Evolutionary conservation across 2,888 invertebrate species (phyloP).

Genomic region (Xanthorhoe designata): DNA sequence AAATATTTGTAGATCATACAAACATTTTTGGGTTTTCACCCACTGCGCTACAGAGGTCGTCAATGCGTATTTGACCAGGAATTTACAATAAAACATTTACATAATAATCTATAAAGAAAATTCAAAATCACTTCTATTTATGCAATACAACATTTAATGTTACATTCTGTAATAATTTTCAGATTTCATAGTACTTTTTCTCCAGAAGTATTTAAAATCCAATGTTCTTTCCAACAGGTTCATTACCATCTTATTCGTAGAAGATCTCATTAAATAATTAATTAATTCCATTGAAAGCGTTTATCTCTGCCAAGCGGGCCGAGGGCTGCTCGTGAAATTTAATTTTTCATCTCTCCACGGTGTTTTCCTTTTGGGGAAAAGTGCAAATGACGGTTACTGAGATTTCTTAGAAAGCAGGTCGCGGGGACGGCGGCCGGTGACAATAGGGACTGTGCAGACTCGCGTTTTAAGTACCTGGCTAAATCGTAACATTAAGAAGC

Average conservation of each 20-base stretch:
- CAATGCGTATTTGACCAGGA: neutral
- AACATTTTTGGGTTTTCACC: too few relatives aligned
- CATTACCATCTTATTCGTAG: conserved; percentile 27
- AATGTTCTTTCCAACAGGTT: conserved; percentile 20
- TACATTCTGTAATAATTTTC: neutral
- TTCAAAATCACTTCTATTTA: too few relatives aligned
- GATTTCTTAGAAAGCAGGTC: conserved; percentile 66
- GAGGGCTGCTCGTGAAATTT: conserved; percentile 70
- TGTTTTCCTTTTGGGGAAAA: conserved; percentile 72
- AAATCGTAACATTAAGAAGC: too few relatives aligned
- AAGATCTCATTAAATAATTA: conserved; percentile 40
- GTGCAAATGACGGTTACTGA: conserved; percentile 78
- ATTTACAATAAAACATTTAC: neutral
- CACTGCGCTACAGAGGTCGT: too few relatives aligned
- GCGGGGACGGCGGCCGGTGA: conserved; percentile 55
- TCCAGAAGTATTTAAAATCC: conserved; percentile 26
- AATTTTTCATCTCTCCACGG: conserved; percentile 75
- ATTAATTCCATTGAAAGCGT: conserved; percentile 36
- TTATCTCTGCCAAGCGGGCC: conserved; percentile 31
- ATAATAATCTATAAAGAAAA: too few relatives aligned
- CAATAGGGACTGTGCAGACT: conserved; percentile 56
- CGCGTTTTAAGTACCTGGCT: conserved; percentile 36
- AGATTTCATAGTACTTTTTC: neutral
- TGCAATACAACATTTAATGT: neutral
- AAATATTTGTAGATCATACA: too few relatives aligned